Conservation (phyloP, 2,797 vertebrate species). For the Delichon dasypus region DNA sequence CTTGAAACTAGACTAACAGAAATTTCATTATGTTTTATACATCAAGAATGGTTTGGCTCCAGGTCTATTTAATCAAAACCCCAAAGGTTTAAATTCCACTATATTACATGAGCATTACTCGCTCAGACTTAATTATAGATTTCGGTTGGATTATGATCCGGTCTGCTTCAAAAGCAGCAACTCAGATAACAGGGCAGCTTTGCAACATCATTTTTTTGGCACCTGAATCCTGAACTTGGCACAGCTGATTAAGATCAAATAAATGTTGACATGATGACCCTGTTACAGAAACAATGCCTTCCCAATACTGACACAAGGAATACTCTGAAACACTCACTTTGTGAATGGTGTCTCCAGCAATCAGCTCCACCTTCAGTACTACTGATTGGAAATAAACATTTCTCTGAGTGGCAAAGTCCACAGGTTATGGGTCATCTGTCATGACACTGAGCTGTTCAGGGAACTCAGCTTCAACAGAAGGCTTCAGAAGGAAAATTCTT, state of each 20-base stretch:
- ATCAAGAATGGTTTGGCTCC: not conserved
- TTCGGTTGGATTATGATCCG: not conserved
- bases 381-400: no score
- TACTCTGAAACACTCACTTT: not conserved
- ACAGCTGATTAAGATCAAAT: not conserved
- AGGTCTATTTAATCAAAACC: not conserved
- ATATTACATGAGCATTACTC: not conserved
- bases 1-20: not conserved
- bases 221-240: not conserved
- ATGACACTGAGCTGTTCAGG: not conserved
- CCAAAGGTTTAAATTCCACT: not conserved
- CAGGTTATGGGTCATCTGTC: not conserved
- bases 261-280: not conserved
- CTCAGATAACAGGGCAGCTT: not conserved
- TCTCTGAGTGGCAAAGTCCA: not conserved
- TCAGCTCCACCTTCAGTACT: not conserved
- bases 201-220: not conserved
- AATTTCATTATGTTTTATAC: not conserved
- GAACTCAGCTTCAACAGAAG: not conserved
- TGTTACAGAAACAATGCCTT: not conserved
- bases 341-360: not conserved
- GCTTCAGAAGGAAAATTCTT: not conserved
- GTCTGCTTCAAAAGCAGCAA: not conserved
- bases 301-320: not conserved
- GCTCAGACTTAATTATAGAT: not conserved